These are phyloP conservation scores for Acipenser transmontanus DNA, from an alignment of 2,797 vertebrate genomes.

Conservation along the genomic window DNA sequence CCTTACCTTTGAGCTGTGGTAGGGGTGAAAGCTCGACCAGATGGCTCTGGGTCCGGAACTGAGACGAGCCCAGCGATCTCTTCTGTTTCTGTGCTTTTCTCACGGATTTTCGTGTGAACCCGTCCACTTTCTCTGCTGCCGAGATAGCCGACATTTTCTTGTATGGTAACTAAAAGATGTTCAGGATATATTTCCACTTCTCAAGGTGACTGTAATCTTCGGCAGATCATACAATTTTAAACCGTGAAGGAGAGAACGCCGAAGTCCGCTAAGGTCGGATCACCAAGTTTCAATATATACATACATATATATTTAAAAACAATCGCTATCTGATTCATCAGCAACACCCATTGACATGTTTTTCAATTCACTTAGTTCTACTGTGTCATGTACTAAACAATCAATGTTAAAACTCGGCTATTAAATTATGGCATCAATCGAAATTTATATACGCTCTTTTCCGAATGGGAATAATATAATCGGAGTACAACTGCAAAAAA, in stretches of 20 bases:
- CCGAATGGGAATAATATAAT: background rate
- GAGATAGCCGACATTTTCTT: slow-evolving; percentile 85
- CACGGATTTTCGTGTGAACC: slow-evolving; percentile 93
- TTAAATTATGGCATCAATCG: background rate
- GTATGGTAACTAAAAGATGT: slow-evolving; percentile 19
- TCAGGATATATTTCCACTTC: slow-evolving; percentile 25
- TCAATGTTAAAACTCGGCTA: background rate
- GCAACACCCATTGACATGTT: background rate
- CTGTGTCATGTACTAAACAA: background rate
- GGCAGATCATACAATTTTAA: background rate
- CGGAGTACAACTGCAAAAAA: background rate
- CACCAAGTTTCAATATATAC: too few relatives aligned
- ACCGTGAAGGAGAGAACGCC: background rate
- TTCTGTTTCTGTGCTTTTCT: slow-evolving; percentile 90
- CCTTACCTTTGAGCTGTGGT: slow-evolving; percentile 86
- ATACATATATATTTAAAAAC: background rate
- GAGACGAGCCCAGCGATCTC: slow-evolving; percentile 86
- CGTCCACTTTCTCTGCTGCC: slow-evolving; percentile 95
- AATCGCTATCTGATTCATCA: background rate
- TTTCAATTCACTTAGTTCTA: background rate
- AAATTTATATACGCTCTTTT: background rate
- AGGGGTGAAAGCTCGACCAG: slow-evolving; percentile 81
- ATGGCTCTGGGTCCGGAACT: slow-evolving; percentile 80
- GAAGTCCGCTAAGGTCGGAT: background rate
- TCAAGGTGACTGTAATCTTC: background rate